These are phyloP conservation scores for Macroteleia sp. DNA, from an alignment of 2,888 invertebrate species.

Conservation along the genomic window DNA sequence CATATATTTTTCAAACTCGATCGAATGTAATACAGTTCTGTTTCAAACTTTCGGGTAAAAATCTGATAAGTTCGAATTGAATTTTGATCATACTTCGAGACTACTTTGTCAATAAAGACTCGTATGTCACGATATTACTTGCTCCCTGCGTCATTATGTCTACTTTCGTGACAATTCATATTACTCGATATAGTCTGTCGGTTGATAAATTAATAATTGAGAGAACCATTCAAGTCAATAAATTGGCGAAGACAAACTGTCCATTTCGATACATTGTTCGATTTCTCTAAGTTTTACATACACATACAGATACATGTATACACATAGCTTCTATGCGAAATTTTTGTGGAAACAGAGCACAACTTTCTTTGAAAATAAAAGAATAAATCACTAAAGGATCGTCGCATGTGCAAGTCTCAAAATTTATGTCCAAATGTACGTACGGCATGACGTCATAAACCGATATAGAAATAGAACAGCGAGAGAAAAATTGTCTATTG, in stretches of 20 bases:
- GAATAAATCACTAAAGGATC: constrained; percentile 18
- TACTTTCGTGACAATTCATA: constrained; percentile 28
- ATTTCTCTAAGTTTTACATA: neutral
- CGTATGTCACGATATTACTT: constrained; percentile 22
- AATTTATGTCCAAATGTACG: neutral
- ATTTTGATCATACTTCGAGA: constrained; percentile 23
- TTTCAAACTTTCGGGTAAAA: neutral
- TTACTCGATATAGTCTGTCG: constrained; percentile 29
- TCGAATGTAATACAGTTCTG: too few species aligned
- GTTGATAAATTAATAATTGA: too few species aligned
- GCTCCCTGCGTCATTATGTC: constrained; percentile 24
- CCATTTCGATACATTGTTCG: constrained; percentile 26
- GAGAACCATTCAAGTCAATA: constrained; percentile 41
- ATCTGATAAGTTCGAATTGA: constrained; percentile 17
- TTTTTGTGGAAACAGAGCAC: neutral
- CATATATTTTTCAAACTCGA: too few species aligned
- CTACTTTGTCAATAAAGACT: constrained; percentile 16
- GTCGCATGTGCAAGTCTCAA: constrained; percentile 8
- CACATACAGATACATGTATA: neutral
- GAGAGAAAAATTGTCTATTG: too few species aligned
- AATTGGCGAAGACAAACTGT: constrained; percentile 43
- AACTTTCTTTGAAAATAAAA: constrained; percentile 25
- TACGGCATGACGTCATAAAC: neutral
- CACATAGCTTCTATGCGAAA: neutral
- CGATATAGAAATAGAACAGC: too few species aligned